Evolutionary conservation across 2,113 vertebrate species (phyloP).

Genomic region (Nyctereutes procyonoides): DNA sequence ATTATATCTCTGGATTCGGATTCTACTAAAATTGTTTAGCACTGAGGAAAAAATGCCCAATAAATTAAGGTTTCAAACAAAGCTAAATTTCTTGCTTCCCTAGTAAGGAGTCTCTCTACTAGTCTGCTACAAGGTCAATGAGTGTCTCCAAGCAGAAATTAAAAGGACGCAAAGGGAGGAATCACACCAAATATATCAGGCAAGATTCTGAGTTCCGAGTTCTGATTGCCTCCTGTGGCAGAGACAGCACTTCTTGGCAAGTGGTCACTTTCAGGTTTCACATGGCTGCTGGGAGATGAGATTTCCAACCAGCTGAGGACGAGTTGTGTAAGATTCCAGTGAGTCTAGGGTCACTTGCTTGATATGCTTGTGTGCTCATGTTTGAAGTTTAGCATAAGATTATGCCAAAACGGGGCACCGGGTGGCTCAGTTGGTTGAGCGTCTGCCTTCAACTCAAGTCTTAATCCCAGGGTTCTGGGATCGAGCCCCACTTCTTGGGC

Average conservation of each 20-base stretch:
- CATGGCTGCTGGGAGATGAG: background rate
- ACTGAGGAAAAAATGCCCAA: background rate
- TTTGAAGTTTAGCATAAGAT: background rate
- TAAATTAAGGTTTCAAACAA: background rate
- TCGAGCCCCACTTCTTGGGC: background rate
- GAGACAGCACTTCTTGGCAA: background rate
- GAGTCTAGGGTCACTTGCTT: background rate
- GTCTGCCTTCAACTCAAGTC: background rate
- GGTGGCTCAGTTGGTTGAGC: background rate
- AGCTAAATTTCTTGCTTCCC: background rate
- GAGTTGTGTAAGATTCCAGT: background rate
- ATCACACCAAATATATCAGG: background rate
- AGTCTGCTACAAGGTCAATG: background rate
- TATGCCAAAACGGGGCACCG: background rate
- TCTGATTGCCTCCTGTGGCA: background rate
- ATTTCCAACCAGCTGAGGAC: background rate
- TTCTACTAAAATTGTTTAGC: conserved; percentile 10
- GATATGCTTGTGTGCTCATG: background rate
- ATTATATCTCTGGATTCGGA: conserved; percentile 20
- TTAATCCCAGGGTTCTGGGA: background rate
- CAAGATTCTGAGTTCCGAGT: background rate
- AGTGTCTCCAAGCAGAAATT: background rate
- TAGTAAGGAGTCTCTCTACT: background rate
- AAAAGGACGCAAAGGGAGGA: background rate
- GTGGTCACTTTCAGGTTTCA: background rate